Percentiles rank a stretch among this genome's conserved stretches.
phyloP scores from a whole-genome alignment of 1,140 invertebrate species.

The Drosophila kanapiae region DNA sequence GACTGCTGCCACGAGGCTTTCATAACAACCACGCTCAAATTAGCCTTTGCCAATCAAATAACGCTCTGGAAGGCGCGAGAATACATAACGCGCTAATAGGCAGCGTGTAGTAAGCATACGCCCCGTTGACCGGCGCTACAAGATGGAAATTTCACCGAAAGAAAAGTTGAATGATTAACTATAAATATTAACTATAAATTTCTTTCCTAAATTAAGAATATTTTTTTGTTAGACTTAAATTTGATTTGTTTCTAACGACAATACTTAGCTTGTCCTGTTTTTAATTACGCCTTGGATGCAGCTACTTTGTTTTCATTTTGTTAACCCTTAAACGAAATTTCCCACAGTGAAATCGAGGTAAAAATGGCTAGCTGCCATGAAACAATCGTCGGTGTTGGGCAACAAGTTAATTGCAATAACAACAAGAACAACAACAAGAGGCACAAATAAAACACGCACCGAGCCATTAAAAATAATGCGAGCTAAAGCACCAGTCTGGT shows the following conservation, averaged over 20 bases:
- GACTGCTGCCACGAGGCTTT: constrained; percentile 27
- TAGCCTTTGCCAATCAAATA: constrained; percentile 73
- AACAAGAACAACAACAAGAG: constrained; percentile 23
- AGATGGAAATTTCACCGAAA: constrained; percentile 2
- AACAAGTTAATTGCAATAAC: constrained; percentile 74
- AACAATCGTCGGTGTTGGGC: constrained; percentile 38
- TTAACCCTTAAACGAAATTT: not conserved
- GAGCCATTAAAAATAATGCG: constrained; percentile 75
- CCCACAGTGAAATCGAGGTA: not conserved
- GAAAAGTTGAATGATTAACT: not conserved
- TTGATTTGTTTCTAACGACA: too few relatives aligned
- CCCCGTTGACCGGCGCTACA: constrained; percentile 24
- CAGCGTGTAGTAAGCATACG: constrained; percentile 52
- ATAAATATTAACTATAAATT: too few relatives aligned
- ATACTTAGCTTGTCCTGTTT: not conserved
- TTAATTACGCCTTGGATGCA: not conserved
- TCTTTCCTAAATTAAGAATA: too few relatives aligned
- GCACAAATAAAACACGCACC: constrained; percentile 55
- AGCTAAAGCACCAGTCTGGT: constrained; percentile 25
- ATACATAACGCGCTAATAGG: constrained; percentile 35
- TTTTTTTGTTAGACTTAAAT: too few relatives aligned
- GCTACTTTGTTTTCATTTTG: not conserved
- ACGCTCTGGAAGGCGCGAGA: constrained; percentile 57
- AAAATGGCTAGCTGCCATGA: constrained; percentile 44
- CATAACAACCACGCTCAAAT: constrained; percentile 40